Evolutionary conservation across 1,140 invertebrate species (phyloP), one percentile per base, ranked within the genome.

Genomic region (Lutraria rhynchaena): DNA sequence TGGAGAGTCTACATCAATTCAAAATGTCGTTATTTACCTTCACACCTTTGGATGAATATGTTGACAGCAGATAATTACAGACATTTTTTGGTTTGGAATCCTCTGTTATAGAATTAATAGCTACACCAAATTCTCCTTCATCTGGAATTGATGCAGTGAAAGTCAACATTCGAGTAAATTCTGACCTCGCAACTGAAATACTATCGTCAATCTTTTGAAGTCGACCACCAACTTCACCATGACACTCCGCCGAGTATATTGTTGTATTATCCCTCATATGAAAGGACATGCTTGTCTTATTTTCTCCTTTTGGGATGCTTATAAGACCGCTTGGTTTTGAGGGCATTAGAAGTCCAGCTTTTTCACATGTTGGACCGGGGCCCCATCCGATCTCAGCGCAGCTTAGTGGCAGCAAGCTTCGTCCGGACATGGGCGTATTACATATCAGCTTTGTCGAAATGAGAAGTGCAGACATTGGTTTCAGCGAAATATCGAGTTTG

Each of bases 321-420:
- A 83, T 57, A 37, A 82, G 24, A 22, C 85, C 85, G 31, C 58
- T 82, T n/a, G 60, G 74, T 46, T 82, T 76, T 3, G 85, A 86
- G 7, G 85, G 85, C 5, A 86, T 41, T 4, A 83, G 57, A 29
- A 86, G 60, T 17, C 85, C 85, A 51, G 74, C 70, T 53, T 49
- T 44, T 37, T 67, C 78, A 13, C 60, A 57, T 17, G 27, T 24
- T 17, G 85, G 82, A 24, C 85, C 85, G n/a, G 85, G 85, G 3
- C 85, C 85, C 70, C 77, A 86, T 0, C 85, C 85, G 27, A 82
- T 74, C n/a, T 57, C 46, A 17, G 49, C 76, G 22, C 78, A 69
- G 49, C 80, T 57, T 24, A 86, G 71, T 5, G 85, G 85, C 22
- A 81, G n/a, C 13, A 80, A 49, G 29, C 41, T 69, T 44, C 61